Evolutionary conservation across 2,888 invertebrate genomes (phyloP).

Genomic region (Apamea sordens): DNA sequence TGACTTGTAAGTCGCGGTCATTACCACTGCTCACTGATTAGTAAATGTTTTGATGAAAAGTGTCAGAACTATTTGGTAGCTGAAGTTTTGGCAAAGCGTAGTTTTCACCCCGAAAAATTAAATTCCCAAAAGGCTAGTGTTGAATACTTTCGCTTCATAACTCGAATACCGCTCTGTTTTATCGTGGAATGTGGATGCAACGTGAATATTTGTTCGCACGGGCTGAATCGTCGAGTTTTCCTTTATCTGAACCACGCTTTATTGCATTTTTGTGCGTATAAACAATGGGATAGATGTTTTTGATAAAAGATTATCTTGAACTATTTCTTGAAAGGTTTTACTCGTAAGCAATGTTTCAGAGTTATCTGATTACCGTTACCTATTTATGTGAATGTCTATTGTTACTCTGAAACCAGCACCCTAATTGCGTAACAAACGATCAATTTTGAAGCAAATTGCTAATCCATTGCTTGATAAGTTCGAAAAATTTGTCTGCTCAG

Average conservation of each 20-base stretch:
- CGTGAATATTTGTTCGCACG: slow-evolving; percentile 22
- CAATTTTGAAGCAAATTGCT: no score
- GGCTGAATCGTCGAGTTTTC: neutral
- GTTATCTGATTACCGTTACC: neutral
- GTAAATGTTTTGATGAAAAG: neutral
- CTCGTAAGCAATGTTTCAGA: neutral
- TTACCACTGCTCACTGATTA: neutral
- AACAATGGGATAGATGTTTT: slow-evolving; percentile 17
- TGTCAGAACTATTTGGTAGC: neutral
- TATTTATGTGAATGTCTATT: neutral
- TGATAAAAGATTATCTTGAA: neutral
- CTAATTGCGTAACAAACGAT: no score
- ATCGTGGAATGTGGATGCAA: slow-evolving; percentile 22
- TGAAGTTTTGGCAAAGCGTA: neutral
- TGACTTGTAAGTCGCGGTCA: neutral
- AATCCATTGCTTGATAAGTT: no score
- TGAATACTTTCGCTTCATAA: neutral
- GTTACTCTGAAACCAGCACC: neutral
- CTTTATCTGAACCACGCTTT: slow-evolving; percentile 15
- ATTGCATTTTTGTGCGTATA: slow-evolving; percentile 42
- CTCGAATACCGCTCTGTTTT: neutral
- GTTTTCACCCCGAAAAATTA: neutral
- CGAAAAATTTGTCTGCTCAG: no score
- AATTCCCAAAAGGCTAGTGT: slow-evolving; percentile 17
- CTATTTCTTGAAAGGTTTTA: neutral